Evolutionary conservation across 2,888 invertebrate species (phyloP).

Genomic region (Drosophila subsilvestris): DNA sequence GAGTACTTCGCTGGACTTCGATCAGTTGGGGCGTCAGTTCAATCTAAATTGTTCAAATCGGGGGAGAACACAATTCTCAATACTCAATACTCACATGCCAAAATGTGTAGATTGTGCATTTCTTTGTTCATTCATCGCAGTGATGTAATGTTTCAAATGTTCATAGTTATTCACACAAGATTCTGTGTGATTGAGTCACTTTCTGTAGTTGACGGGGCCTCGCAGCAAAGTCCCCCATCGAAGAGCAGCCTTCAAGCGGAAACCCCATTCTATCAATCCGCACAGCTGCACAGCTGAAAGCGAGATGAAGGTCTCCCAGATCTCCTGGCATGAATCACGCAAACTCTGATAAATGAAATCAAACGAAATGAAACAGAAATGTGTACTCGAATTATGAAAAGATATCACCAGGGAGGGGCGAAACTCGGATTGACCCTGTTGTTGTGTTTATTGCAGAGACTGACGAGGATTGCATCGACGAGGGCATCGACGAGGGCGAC

Average conservation of each 20-base stretch:
- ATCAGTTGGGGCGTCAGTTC: no score
- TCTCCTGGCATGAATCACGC: constrained; percentile 36
- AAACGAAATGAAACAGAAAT: background rate
- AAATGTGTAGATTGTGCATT: no score
- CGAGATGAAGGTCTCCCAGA: constrained; percentile 24
- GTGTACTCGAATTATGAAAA: background rate
- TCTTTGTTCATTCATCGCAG: no score
- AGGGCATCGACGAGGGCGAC: constrained; percentile 91
- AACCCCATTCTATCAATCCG: constrained; percentile 16
- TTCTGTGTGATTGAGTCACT: constrained; percentile 3
- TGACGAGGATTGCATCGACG: constrained; percentile 95
- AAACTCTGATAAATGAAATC: constrained; percentile 18
- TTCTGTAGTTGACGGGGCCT: background rate
- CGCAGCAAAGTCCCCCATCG: constrained; percentile 6
- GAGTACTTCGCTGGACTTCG: constrained; percentile 67
- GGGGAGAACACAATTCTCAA: no score
- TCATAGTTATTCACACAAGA: no score
- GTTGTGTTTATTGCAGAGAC: constrained; percentile 85
- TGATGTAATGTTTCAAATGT: no score
- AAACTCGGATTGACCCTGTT: background rate
- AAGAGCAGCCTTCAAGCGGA: background rate
- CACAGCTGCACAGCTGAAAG: constrained; percentile 3
- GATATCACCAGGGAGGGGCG: background rate
- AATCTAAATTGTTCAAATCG: no score
- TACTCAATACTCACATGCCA: no score